Base-by-base conservation (phyloP, 1,140 invertebrate species). In the Archivesica marissinica region DNA sequence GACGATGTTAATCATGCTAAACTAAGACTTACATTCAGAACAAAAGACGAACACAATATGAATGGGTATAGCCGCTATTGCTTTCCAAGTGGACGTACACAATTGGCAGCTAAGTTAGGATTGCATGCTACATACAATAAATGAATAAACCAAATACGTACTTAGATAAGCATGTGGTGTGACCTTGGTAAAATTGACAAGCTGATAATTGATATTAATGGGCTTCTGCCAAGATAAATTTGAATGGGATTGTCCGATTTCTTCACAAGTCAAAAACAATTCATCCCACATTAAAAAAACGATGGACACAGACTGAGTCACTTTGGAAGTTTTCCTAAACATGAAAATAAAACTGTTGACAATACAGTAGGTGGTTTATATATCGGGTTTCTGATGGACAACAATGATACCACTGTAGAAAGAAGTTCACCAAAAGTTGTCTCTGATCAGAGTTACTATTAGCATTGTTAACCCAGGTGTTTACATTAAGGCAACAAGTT, bases 211-310 rank as follows among this genome's bases (percentile, higher is more conserved):
- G 4, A 64, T 64, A 64, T 64, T 35, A 6, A 64, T 64, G 30
- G 59, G 30, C 59, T 64, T 35, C 15, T 35, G 59, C 59, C 59
- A 64, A 64, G 30, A 64, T 35, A 64, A 35, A 13, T 25, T 64
- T 35, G 59, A 64, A 35, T n/a, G n/a, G n/a, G n/a, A n/a, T 64
- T 64, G 59, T 35, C 59, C 30, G 30, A 64, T 64, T 64, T 64
- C 54, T 20, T 20, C 25, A 23, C 25, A 15, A 59, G 1, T 9
- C 9, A 6, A 28, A 23, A 59, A 28, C 4, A 59, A 59, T 9
- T 59, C 54, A 59, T 59, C 54, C n/a, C 25, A 59, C 25, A 59
- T n/a, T n/a, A 28, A 59, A 59, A 59, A 3, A 20, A 59, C 15
- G 33, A 59, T 59, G 25, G 50, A 3, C 25, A 28, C n/a, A n/a